Evolutionary conservation across 1,140 invertebrate species (phyloP), one percentile per base, ranked within the genome.

Genomic region (Drosophila ananassae): DNA sequence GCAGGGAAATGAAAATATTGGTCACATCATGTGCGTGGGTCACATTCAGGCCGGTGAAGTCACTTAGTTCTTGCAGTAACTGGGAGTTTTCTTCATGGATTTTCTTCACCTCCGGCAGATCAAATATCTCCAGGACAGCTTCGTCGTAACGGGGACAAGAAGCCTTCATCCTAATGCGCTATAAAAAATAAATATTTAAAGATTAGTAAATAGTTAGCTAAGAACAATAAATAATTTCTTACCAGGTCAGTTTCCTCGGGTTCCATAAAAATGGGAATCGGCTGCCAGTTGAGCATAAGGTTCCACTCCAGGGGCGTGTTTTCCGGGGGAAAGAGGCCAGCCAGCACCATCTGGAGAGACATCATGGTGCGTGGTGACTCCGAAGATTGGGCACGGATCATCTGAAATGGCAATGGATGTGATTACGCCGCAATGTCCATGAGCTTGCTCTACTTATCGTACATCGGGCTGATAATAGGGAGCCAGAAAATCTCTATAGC

Each of bases 351-450:
- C 84, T 95, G 93, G n/a, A 95, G 94, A 41, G 95, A 96, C 93
- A 96, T 96, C 78, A 96, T 93, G n/a, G 96, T 95, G 17, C 97
- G 91, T 74, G 96, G 94, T 0, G 94, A 94, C 50, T 94, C 94
- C 0, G 96, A 96, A 51, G 94, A 94, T 77, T 95, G 93, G 0
- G 96, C 93, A 67, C 93, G 93, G 61, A 96, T 94, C 91, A 72
- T 39, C 90, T 91, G 58, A 7, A 39, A 59, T 30, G 41, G 28
- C 0, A 53, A 57, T 10, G 21, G 32, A 22, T 32, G 28, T 52
- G 63, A 50, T 73, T 52, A 53, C 10, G 5, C 39, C 5, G 44
- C 22, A 9, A 32, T 25, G 22, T 28, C 8, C 1, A 4, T 41
- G 8, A 37, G 39, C 39, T 21, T 12, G 7, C 22, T 8, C 21